Base-by-base conservation (phyloP, 1,140 invertebrate species). In the Zaprionus gabonicus region DNA sequence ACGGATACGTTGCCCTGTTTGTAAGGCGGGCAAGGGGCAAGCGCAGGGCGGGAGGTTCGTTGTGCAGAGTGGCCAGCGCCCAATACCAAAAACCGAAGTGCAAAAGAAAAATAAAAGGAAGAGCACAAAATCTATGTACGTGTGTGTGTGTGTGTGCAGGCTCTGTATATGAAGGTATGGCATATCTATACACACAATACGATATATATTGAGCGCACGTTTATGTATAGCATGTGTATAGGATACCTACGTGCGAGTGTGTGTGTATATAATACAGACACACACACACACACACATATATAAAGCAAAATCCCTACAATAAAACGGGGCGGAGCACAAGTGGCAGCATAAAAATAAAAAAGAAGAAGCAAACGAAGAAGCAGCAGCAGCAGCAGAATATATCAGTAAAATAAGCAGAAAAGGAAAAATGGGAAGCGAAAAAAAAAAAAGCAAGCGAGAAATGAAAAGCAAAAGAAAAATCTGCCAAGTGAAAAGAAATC, bases 401-500 rank as follows among this genome's bases (percentile, higher is more conserved):
- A 56, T 58, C 58, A 41, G 38, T 66, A 65, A 71, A 71, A 71
- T 71, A 66, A 67, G 71, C 53, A 71, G 44, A 59, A 64, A 71
- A 79, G 69, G 51, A 80, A 62, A 65, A 64, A 77, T 10, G 9
- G 31, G 31, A 34, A 34, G 31, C 31, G 10, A 41, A 73, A 57
- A 71, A 31, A 71, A 31, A 65, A 71, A 57, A 71, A 31, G 20
- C 20, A 20, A 81, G 66, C 77, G 82, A 82, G 80, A 83, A 87
- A 82, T 86, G 77, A 69, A 78, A 72, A 74, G 78, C 71, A 81
- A 85, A 87, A 87, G 81, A 90, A 88, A 88, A 88, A 88, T 84
- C 85, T 88, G 71, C 84, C 84, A 88, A 88, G 85, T 88, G 84
- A 90, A 87, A 87, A 87, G 84, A 87, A 88, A 88, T 88, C 85